These are phyloP conservation scores for Tetranychus truncatus DNA, from an alignment of 2,888 invertebrate species.

Conservation along the genomic window DNA sequence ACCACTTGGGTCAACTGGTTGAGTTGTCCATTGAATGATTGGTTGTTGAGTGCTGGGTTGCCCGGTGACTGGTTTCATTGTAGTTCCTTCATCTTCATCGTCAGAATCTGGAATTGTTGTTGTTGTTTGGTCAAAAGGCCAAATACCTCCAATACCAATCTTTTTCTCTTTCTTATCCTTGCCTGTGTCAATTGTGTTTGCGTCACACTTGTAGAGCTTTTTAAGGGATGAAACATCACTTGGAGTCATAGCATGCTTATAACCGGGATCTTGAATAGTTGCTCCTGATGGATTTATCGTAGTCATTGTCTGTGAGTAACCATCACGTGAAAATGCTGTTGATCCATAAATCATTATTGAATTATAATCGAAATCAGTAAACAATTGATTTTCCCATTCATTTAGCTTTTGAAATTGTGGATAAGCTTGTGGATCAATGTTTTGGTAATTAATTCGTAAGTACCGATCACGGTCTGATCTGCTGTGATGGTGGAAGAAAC, in stretches of 20 bases:
- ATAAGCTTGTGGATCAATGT: slow-evolving; percentile 1
- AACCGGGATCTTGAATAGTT: slow-evolving; percentile 11
- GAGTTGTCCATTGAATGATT: background rate
- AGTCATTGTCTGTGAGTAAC: background rate
- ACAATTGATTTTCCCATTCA: slow-evolving; percentile 10
- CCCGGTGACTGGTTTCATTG: background rate
- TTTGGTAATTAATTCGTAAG: slow-evolving; percentile 8
- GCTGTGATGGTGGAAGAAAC: slow-evolving; percentile 11
- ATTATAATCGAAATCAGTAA: slow-evolving; percentile 13
- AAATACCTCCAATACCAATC: background rate
- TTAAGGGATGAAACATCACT: slow-evolving; percentile 7
- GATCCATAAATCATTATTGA: slow-evolving; percentile 13
- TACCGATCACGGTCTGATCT: slow-evolving; percentile 10
- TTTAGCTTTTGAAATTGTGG: slow-evolving; percentile 8
- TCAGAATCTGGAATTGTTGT: background rate
- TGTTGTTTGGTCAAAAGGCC: background rate
- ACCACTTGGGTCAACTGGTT: background rate
- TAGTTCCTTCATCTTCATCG: background rate
- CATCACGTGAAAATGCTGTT: slow-evolving; percentile 5
- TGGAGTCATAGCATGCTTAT: slow-evolving; percentile 1
- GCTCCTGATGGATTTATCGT: background rate
- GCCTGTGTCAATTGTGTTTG: background rate
- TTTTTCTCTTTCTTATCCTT: background rate
- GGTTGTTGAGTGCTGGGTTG: background rate
- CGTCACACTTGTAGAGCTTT: slow-evolving; percentile 6